phyloP scores from a whole-genome alignment of 92 coral and sea anemone genomes.

The Palythoa grandis region DNA sequence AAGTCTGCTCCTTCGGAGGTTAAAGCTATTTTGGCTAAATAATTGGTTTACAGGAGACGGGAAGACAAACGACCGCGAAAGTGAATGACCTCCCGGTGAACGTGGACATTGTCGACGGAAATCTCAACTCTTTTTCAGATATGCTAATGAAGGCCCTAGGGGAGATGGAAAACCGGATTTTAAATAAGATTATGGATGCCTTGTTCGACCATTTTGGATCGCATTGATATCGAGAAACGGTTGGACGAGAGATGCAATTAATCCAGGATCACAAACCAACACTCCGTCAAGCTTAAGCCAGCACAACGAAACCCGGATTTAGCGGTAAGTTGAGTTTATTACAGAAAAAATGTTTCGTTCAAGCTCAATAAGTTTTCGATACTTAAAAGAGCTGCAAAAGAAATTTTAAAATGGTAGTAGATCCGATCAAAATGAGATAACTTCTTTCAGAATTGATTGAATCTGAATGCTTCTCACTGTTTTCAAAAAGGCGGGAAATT shows the following conservation, averaged over 20 bases:
- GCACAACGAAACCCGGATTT: background rate
- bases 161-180: background rate
- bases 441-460: background rate
- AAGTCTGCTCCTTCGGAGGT: background rate
- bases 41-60: background rate
- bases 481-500: slow-evolving; percentile 4
- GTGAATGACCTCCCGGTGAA: background rate
- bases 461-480: background rate
- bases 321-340: background rate
- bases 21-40: background rate
- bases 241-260: background rate
- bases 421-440: background rate
- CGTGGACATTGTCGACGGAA: background rate
- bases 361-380: background rate
- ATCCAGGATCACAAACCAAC: background rate
- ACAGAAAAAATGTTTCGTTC: background rate
- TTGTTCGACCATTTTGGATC: background rate
- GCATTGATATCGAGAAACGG: background rate
- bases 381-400: background rate
- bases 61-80: background rate
- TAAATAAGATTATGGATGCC: background rate
- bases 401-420: background rate
- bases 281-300: background rate
- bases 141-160: background rate
- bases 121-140: background rate